Conservation (phyloP, 2,113 vertebrate species). For the Xiphophorus hellerii region DNA sequence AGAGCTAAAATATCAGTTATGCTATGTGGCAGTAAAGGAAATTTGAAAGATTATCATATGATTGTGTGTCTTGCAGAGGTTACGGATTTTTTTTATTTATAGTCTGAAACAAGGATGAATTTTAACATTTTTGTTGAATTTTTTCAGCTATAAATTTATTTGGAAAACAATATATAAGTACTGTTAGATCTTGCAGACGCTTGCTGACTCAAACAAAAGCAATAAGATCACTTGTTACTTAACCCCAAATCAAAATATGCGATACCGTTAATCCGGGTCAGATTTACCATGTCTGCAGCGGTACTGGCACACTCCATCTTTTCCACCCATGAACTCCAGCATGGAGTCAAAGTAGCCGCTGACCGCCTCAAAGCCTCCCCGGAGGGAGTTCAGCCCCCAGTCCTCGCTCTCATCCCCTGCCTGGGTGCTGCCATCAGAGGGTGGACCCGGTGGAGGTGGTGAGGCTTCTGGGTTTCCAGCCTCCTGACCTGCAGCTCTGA, state of each 20-base stretch:
- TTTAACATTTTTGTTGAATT: too few species aligned
- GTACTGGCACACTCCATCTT: conserved; percentile 92
- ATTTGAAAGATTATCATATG: too few species aligned
- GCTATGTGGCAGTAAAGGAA: too few species aligned
- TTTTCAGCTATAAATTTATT: neutral
- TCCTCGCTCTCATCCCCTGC: conserved; percentile 63
- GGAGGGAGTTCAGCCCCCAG: conserved; percentile 87
- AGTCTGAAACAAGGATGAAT: neutral
- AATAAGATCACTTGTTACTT: neutral
- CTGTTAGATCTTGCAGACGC: too few species aligned
- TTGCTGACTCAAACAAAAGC: neutral
- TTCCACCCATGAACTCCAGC: conserved; percentile 90
- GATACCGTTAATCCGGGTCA: neutral
- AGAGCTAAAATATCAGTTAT: too few species aligned
- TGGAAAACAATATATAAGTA: neutral
- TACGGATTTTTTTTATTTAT: too few species aligned
- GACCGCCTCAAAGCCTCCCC: conserved; percentile 87
- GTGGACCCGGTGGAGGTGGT: neutral
- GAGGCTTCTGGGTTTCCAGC: conserved; percentile 19
- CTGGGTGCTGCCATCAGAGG: conserved; percentile 14
- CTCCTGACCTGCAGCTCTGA: conserved; percentile 47
- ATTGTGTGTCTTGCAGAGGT: too few species aligned
- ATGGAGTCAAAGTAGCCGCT: conserved; percentile 91
- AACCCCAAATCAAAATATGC: neutral
- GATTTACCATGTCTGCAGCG: conserved; percentile 88